Base-by-base conservation (phyloP, 1,140 invertebrate species). In the Zaprionus kolodkinae region DNA sequence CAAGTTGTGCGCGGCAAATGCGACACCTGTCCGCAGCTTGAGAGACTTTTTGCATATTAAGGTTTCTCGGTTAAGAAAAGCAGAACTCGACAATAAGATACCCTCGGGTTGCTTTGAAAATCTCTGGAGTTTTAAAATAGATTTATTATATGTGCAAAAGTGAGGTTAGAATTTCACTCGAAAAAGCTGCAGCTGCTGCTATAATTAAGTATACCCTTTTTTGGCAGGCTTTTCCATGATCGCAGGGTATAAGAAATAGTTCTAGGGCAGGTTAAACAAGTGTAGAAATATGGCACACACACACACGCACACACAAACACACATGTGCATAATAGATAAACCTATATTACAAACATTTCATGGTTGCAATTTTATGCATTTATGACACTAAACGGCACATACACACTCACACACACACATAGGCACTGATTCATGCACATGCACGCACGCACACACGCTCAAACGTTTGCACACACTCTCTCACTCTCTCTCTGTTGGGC, bases 291-390 rank as follows among this genome's bases (percentile, higher is more conserved):
- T 67, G 45, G 36, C 45, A 60, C 71, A 68, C 33, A 40, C 38
- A 66, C 27, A 45, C 60, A 66, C 12, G 33, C 17, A 54, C 52
- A 54, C 15, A 27, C n/a, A n/a, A n/a, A n/a, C n/a, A 35, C 33
- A 27, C 27, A 56, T 0, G 13, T 56, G 27, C 25, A n/a, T n/a
- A 60, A 56, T 78, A 77, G 81, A 82, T 82, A 81, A 81, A 82
- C 74, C 70, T 73, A 73, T 73, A 63, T 73, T 82, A 25, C 35
- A 62, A 40, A 43, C 27, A 43, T 81, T 73, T 84, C 81, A 79
- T 68, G 83, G 72, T 60, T 87, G 83, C 84, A 88, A 80, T 84
- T 89, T 89, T 84, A 89, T 88, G 85, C 84, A 89, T 87, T 88
- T 88, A 88, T 89, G 84, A 78, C 78, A 78, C 35, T 30, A 30